Percentiles rank a stretch among this genome's conserved stretches.
Conservation (phyloP, 2,888 invertebrate species). For the Tribolium freemani region DNA sequence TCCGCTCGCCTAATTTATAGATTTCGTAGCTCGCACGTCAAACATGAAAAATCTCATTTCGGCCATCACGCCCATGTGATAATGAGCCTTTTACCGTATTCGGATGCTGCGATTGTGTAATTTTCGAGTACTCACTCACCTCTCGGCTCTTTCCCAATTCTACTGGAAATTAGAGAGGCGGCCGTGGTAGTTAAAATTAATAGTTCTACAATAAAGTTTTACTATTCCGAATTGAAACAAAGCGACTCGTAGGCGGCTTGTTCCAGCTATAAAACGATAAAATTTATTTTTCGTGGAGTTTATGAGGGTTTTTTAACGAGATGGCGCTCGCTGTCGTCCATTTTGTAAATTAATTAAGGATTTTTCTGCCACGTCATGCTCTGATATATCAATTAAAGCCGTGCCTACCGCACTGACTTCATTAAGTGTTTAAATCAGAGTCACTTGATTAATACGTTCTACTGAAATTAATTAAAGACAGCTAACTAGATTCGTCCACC, state of each 20-base stretch:
- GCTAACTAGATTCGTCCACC: conserved; percentile 15
- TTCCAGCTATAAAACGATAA: conserved; percentile 43
- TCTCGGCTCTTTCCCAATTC: conserved; percentile 33
- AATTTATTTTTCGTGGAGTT: conserved; percentile 40
- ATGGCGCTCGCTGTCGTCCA: neutral
- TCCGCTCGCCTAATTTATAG: conserved; percentile 15
- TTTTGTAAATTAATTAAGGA: conserved; percentile 52
- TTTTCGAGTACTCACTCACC: conserved; percentile 6
- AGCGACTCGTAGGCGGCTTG: conserved; percentile 40
- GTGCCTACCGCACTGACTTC: conserved; percentile 56
- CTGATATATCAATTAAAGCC: conserved; percentile 60
- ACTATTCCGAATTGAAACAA: conserved; percentile 34
- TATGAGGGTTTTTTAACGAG: neutral
- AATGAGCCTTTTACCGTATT: conserved; percentile 40
- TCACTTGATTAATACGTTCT: conserved; percentile 38
- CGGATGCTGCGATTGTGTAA: conserved; percentile 29
- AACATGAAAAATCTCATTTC: conserved; percentile 36
- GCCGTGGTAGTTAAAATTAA: conserved; percentile 37
- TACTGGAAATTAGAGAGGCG: conserved; percentile 32
- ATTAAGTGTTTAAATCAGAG: conserved; percentile 43
- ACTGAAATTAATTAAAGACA: conserved; percentile 33
- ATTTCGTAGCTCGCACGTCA: conserved; percentile 23
- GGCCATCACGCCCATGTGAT: conserved; percentile 35
- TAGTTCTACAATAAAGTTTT: conserved; percentile 31
- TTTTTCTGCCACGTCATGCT: conserved; percentile 52